These are phyloP conservation scores for Pelobates cultripes DNA, from an alignment of 2,797 vertebrate species.

Conservation along the genomic window DNA sequence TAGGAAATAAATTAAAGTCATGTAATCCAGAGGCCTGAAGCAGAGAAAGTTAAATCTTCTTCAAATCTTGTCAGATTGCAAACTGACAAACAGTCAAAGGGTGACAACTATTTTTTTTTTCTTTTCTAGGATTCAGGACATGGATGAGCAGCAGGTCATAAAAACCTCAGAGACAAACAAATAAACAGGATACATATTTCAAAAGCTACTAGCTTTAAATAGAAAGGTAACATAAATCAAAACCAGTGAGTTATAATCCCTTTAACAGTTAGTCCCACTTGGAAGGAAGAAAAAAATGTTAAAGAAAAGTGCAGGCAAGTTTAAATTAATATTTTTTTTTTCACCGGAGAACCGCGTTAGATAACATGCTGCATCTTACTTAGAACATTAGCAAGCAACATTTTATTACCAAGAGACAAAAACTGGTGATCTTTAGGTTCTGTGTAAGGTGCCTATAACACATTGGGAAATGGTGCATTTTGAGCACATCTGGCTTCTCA, in stretches of 20 bases:
- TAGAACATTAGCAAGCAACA: no score
- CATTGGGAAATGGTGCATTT: no score
- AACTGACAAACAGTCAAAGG: conserved; percentile 47
- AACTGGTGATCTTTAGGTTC: no score
- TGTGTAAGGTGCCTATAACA: no score
- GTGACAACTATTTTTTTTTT: conserved; percentile 33
- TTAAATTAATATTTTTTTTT: conserved; percentile 4
- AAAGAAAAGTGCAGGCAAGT: conserved; percentile 1
- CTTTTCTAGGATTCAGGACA: conserved; percentile 22
- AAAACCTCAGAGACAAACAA: conserved; percentile 10
- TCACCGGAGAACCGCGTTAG: neutral
- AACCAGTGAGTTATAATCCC: conserved; percentile 15
- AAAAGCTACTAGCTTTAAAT: neutral
- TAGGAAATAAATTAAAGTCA: conserved; percentile 52
- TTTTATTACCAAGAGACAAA: no score
- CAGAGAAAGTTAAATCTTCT: conserved; percentile 49
- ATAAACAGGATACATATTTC: conserved; percentile 13
- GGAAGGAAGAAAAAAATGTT: neutral
- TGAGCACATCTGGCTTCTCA: no score
- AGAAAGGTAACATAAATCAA: conserved; percentile 15
- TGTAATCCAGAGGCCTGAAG: conserved; percentile 47
- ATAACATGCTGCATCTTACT: neutral
- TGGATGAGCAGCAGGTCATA: conserved; percentile 19
- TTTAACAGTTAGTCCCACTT: conserved; percentile 30
- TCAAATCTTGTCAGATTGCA: conserved; percentile 47